Conservation (phyloP, 2,113 vertebrate genomes). For the Pelmatolapia mariae region DNA sequence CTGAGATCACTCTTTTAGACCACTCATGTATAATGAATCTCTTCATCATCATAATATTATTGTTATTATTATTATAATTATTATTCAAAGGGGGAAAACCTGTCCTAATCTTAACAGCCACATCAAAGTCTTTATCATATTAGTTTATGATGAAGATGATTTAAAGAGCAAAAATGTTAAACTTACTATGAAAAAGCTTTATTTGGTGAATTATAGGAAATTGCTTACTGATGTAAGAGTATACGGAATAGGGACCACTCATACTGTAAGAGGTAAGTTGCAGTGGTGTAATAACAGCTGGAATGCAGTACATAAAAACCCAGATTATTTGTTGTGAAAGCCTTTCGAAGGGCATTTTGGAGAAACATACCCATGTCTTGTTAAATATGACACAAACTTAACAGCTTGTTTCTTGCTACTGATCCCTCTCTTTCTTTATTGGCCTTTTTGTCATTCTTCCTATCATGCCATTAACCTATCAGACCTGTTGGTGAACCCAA, state of each 20-base stretch:
- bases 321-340: not conserved
- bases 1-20: not conserved
- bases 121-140: not conserved
- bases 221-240: not conserved
- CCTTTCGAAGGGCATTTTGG: not conserved
- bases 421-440: slow-evolving; percentile 20
- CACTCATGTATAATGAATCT: not conserved
- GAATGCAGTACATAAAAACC: not conserved
- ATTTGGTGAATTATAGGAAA: not conserved
- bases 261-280: slow-evolving; percentile 7
- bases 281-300: not conserved
- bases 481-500: not conserved
- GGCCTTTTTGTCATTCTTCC: not conserved
- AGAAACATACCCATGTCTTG: not conserved
- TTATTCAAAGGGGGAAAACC: not conserved
- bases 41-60: not conserved
- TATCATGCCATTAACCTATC: not conserved
- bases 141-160: not conserved
- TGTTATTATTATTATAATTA: not conserved
- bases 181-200: not conserved
- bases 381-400: slow-evolving; percentile 8
- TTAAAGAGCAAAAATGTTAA: not conserved
- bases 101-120: not conserved
- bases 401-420: slow-evolving; percentile 49
- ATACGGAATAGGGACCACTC: not conserved